Base-by-base conservation (phyloP, 2,797 vertebrate genomes). In the Benthosema pterotum region DNA sequence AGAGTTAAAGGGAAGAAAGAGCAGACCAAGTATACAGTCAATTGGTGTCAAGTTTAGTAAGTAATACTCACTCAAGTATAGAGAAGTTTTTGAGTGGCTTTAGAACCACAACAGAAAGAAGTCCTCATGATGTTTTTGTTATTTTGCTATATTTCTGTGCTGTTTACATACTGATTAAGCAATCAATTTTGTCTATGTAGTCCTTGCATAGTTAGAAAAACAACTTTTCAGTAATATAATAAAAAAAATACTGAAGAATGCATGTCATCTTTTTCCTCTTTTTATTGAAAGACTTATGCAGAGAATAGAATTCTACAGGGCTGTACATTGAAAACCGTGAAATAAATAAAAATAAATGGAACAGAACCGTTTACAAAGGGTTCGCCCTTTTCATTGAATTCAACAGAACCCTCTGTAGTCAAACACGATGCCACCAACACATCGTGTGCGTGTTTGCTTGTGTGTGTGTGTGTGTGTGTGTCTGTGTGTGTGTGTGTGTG, bases 231-330 rank as follows among this genome's bases (percentile, higher is more conserved):
- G 32, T 7, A n/a, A n/a, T n/a, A n/a, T n/a, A n/a, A n/a, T 38
- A 22, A 52, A 12, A 25, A 22, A 28, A n/a, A 28, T 25, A 52
- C 19, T 52, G 19, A 25, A n/a, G 22, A 28, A 52, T 14, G 7
- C 6, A 5, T 50, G 6, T 22, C 49, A 42, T 14, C 68, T 84
- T 89, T 88, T 74, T 88, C 86, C 87, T 87, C 82, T 82, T 92
- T 93, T 93, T 94, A 93, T 93, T 93, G 90, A 85, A 91, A 92
- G 87, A 91, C 88, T 87, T 92, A 92, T 90, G 89, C 89, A 93
- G 88, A 90, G 85, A 91, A 88, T 90, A 77, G 85, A 83, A 88
- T 91, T 92, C 89, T 92, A 94, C 89, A 92, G 90, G 89, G 91
- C 86, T 86, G 87, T 90, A 88, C 88, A 83, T 88, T 88, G n/a